These are phyloP conservation scores for Drosophila pseudoobscura DNA, from an alignment of 1,140 invertebrate species.

Conservation along the genomic window DNA sequence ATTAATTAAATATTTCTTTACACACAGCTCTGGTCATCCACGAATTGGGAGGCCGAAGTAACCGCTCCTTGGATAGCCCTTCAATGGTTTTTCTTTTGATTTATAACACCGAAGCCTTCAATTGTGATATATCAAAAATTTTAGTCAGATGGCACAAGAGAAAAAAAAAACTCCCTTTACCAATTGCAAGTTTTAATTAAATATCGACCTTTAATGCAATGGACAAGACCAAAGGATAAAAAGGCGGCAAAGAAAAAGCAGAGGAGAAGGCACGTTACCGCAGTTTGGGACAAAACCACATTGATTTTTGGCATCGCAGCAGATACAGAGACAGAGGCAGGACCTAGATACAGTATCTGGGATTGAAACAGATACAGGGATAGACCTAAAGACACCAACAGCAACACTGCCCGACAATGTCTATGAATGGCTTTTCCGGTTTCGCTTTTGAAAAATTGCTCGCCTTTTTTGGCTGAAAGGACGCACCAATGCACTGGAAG, in stretches of 20 bases:
- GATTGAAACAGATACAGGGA: too few species aligned
- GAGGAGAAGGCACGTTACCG: conserved; percentile 16
- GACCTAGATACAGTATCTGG: background rate
- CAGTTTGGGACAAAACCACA: conserved; percentile 40
- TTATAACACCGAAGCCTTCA: conserved; percentile 20
- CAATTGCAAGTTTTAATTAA: conserved; percentile 74
- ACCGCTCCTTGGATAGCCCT: conserved; percentile 6
- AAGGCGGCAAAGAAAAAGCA: conserved; percentile 20
- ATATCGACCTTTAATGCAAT: conserved; percentile 58
- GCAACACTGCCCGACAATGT: background rate
- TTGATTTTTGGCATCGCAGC: conserved; percentile 45
- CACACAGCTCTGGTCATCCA: background rate
- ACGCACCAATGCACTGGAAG: conserved; percentile 36
- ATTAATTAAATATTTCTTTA: conserved; percentile 24
- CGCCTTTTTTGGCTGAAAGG: conserved; percentile 45
- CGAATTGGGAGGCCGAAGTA: background rate
- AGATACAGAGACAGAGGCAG: conserved; percentile 21
- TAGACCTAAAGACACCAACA: too few species aligned
- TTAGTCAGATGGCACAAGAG: conserved; percentile 14
- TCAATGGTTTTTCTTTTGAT: conserved; percentile 24
- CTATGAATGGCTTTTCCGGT: conserved; percentile 48
- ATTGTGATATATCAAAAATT: conserved; percentile 44
- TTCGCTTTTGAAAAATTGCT: conserved; percentile 77
- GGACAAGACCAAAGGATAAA: background rate
- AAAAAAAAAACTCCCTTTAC: conserved; percentile 34